phyloP scores from a whole-genome alignment of 2,113 vertebrate species.

The Scopus umbretta region DNA sequence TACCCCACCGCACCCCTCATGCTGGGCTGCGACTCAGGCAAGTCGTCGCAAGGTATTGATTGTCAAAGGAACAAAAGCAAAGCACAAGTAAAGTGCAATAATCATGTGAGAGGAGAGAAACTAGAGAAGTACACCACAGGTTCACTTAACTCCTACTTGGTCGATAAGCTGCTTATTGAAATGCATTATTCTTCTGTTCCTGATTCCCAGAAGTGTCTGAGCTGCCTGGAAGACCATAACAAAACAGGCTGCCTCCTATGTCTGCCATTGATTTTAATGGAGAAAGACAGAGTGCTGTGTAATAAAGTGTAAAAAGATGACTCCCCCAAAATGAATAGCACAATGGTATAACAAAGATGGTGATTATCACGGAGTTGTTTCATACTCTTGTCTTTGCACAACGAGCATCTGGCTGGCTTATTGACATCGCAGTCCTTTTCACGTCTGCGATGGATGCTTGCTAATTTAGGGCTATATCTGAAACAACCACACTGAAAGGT shows the following conservation, averaged over 20 bases:
- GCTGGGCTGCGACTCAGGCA: background rate
- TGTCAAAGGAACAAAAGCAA: conserved; percentile 2
- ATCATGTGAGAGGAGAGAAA: background rate
- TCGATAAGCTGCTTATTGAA: conserved; percentile 52
- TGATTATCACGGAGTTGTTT: background rate
- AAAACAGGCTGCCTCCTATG: background rate
- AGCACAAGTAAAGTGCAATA: background rate
- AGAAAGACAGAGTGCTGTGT: background rate
- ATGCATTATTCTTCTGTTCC: conserved; percentile 48
- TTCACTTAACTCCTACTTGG: conserved; percentile 48
- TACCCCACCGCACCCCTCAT: background rate
- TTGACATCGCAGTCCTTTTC: background rate
- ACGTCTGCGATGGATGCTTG: background rate
- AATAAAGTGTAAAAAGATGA: background rate
- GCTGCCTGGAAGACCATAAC: background rate
- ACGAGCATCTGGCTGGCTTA: background rate
- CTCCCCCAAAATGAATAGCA: conserved; percentile 4
- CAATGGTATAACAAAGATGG: background rate
- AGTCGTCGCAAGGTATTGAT: background rate
- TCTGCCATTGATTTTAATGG: conserved; percentile 7
- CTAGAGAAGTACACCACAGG: conserved; percentile 24
- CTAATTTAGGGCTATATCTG: background rate
- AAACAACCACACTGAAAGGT: background rate
- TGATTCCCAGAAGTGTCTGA: conserved; percentile 26
- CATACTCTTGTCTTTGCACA: background rate